Percentiles rank a stretch among this genome's conserved stretches.
phyloP scores from a whole-genome alignment of 2,888 invertebrate genomes.

The Diplazon laetatorius region DNA sequence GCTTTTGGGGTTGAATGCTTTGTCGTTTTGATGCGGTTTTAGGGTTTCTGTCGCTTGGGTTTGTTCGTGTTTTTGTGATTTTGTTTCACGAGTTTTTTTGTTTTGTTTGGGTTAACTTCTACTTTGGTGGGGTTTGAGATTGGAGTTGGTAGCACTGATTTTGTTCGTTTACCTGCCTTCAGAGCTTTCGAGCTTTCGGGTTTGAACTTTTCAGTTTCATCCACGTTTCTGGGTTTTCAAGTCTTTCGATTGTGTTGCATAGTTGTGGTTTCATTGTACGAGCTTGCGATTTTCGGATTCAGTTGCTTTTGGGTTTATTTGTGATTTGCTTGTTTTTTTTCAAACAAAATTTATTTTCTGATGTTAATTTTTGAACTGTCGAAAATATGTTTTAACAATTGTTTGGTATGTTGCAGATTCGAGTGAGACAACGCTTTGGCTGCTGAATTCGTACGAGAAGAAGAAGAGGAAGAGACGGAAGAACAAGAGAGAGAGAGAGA shows the following conservation, averaged over 20 bases:
- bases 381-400: too few species aligned
- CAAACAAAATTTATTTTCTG: not conserved
- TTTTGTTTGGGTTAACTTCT: not conserved
- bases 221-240: too few species aligned
- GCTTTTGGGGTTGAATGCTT: not conserved
- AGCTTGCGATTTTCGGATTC: too few species aligned
- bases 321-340: not conserved
- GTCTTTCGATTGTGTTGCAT: too few species aligned
- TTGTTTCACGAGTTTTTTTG: not conserved
- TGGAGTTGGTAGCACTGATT: too few species aligned
- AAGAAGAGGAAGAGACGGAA: not conserved
- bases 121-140: not conserved
- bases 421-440: not conserved
- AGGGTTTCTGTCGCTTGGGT: not conserved
- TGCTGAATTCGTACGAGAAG: not conserved
- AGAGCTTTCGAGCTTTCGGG: too few species aligned
- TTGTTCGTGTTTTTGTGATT: not conserved
- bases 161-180: too few species aligned
- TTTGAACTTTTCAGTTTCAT: too few species aligned
- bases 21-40: too few species aligned
- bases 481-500: not conserved
- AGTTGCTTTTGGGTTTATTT: not conserved
- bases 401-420: slow-evolving; percentile 51
- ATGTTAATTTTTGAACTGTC: not conserved
- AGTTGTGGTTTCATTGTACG: too few species aligned